Evolutionary conservation across 2,888 invertebrate genomes (phyloP).

Genomic region (Helobdella robusta): DNA sequence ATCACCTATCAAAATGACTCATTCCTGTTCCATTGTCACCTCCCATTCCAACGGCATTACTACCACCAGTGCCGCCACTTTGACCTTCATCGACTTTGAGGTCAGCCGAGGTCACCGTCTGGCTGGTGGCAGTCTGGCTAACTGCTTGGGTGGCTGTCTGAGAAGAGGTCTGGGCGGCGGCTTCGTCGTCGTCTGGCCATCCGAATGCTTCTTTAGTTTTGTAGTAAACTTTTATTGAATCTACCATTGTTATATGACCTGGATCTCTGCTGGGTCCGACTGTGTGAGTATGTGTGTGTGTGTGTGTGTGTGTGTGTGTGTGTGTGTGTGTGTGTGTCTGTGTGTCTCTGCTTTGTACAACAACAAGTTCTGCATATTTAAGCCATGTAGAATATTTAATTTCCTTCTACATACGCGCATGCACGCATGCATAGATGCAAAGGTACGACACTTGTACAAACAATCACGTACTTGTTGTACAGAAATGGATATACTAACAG

Average conservation of each 20-base stretch:
- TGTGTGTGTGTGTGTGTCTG: too few relatives aligned
- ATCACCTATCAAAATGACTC: too few relatives aligned
- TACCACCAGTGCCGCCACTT: neutral
- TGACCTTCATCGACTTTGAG: neutral
- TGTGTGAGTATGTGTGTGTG: constrained; percentile 34
- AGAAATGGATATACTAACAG: constrained; percentile 42
- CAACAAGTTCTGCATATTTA: too few relatives aligned
- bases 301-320: too few relatives aligned
- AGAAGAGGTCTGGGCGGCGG: constrained; percentile 54
- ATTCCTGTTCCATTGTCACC: neutral
- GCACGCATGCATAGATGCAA: too few relatives aligned
- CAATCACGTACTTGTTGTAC: too few relatives aligned
- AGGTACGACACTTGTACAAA: too few relatives aligned
- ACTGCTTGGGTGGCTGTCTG: constrained; percentile 35
- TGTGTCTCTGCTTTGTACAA: too few relatives aligned
- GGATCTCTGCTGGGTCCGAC: constrained; percentile 53
- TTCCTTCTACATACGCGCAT: too few relatives aligned
- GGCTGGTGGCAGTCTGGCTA: neutral
- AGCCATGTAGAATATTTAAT: too few relatives aligned
- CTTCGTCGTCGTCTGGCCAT: constrained; percentile 87
- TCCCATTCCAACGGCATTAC: neutral
- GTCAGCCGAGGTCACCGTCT: neutral
- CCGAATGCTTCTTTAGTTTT: constrained; percentile 90
- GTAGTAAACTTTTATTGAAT: constrained; percentile 85
- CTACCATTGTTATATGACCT: constrained; percentile 79